Percentiles rank a stretch among this genome's conserved stretches.
These are phyloP conservation scores for Tokudaia muenninki DNA, from an alignment of 2,797 vertebrate genomes.

Conservation along the genomic window DNA sequence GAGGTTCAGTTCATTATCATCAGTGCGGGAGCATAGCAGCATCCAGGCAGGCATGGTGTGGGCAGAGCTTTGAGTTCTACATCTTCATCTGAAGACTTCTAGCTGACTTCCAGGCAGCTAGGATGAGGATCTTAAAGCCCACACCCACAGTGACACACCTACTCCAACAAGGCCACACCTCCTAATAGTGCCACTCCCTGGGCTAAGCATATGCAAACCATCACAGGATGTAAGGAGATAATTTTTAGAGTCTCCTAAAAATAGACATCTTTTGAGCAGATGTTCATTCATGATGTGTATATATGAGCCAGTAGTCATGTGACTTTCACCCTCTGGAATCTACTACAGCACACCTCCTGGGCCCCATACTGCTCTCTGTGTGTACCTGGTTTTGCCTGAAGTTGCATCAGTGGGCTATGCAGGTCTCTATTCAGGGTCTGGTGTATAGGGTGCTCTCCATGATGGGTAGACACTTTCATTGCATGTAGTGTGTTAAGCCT, in stretches of 20 bases:
- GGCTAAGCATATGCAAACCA: too few species aligned
- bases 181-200: not conserved
- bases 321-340: not conserved
- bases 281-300: not conserved
- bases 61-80: not conserved
- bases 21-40: not conserved
- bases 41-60: not conserved
- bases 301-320: not conserved
- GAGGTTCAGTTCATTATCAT: not conserved
- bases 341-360: not conserved
- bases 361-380: not conserved
- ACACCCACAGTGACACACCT: not conserved
- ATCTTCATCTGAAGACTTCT: not conserved
- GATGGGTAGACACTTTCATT: not conserved
- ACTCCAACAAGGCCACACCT: not conserved
- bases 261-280: slow-evolving; percentile 55
- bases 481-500: accelerated
- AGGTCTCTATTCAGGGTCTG: not conserved
- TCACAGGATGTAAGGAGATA: slow-evolving; percentile 84
- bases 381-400: not conserved
- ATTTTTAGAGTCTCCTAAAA: slow-evolving; percentile 91
- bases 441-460: not conserved
- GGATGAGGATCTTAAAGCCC: not conserved
- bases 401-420: not conserved
- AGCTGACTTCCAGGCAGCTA: not conserved